phyloP scores from a whole-genome alignment of 2,888 invertebrate genomes.

The Kuschelorhynchus macadamiae region DNA sequence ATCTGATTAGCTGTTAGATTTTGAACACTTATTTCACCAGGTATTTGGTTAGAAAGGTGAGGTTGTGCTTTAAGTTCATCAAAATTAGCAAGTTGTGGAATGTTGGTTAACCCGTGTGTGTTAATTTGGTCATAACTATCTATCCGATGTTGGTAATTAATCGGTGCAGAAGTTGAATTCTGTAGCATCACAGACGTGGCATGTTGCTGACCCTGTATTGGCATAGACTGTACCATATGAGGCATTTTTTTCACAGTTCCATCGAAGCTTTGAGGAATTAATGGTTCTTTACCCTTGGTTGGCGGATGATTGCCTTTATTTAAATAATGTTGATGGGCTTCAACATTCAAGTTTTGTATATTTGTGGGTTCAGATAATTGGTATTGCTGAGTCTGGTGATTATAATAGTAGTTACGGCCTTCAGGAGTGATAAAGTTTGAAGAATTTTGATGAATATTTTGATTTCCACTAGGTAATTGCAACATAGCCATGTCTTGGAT shows the following conservation, averaged over 20 bases:
- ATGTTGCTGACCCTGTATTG: background rate
- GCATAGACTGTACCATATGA: conserved; percentile 19
- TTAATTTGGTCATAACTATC: background rate
- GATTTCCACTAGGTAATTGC: background rate
- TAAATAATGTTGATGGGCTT: no score
- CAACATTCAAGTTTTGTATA: no score
- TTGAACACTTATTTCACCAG: no score
- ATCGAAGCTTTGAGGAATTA: conserved; percentile 29
- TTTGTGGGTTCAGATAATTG: no score
- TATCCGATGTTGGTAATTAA: conserved; percentile 4
- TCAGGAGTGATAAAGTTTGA: conserved; percentile 6
- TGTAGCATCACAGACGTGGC: background rate
- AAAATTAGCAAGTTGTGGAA: no score
- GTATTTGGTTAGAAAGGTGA: no score
- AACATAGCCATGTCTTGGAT: background rate
- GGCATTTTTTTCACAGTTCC: conserved; percentile 22
- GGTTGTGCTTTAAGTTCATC: no score
- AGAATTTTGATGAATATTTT: background rate
- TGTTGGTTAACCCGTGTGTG: no score
- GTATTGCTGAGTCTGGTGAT: conserved; percentile 21
- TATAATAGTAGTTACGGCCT: conserved; percentile 8
- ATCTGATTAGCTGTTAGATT: no score
- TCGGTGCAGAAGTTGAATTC: conserved; percentile 19
- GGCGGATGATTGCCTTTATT: no score
- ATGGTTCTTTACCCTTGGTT: conserved; percentile 12